phyloP scores from a whole-genome alignment of 1,140 invertebrate species.

The Halictus rubicundus region DNA sequence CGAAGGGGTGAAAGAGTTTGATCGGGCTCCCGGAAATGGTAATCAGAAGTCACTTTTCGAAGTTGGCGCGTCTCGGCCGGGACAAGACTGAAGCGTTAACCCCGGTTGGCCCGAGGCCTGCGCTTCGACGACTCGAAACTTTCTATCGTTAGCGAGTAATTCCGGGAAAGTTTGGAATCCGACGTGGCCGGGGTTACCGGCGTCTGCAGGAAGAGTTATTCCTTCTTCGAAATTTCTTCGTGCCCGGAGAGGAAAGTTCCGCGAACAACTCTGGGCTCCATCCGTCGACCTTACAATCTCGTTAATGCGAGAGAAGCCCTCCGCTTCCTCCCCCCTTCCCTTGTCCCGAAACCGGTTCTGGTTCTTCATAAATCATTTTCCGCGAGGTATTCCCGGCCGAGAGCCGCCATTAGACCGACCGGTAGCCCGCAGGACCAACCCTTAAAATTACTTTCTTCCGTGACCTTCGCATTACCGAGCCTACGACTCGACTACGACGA shows the following conservation, averaged over 20 bases:
- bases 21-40: slow-evolving; percentile 5
- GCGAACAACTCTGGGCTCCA: slow-evolving; percentile 13
- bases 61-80: neutral
- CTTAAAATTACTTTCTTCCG: slow-evolving; percentile 1
- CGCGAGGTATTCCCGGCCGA: too few species aligned
- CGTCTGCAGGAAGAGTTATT: slow-evolving; percentile 23
- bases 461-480: neutral
- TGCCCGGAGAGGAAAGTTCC: slow-evolving; percentile 9
- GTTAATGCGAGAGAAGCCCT: slow-evolving; percentile 23
- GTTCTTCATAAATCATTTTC: slow-evolving; percentile 35
- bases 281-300: slow-evolving; percentile 24
- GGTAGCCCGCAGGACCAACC: neutral
- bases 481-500: too few species aligned
- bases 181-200: slow-evolving; percentile 3
- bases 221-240: slow-evolving; percentile 26
- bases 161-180: slow-evolving; percentile 32
- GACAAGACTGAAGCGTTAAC: slow-evolving; percentile 15
- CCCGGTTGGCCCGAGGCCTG: neutral
- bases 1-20: neutral
- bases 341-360: neutral
- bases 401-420: neutral
- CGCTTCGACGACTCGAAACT: slow-evolving; percentile 12
- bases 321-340: neutral
- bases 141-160: slow-evolving; percentile 41
- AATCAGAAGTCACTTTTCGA: slow-evolving; percentile 6